phyloP scores from a whole-genome alignment of 2,113 vertebrate species.

The Mugil cephalus region DNA sequence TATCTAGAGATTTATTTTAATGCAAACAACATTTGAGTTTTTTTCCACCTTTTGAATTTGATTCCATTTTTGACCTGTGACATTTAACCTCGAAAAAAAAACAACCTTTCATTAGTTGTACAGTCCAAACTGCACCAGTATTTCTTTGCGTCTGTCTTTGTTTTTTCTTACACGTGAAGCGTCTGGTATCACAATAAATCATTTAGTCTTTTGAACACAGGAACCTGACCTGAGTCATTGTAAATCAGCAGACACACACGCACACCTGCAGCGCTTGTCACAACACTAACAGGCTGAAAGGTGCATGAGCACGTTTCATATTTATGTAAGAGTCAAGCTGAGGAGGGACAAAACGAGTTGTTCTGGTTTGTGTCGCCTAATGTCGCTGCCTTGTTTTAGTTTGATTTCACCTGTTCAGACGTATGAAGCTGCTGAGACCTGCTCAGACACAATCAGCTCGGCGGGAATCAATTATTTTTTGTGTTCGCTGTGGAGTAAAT shows the following conservation, averaged over 20 bases:
- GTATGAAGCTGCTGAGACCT: background rate
- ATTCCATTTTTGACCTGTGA: too few relatives aligned
- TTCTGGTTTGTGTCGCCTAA: slow-evolving; percentile 41
- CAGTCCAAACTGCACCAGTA: background rate
- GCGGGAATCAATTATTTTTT: too few relatives aligned
- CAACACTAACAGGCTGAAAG: background rate
- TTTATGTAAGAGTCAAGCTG: slow-evolving; percentile 28
- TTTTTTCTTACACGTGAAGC: background rate
- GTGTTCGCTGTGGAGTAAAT: background rate
- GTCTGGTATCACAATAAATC: slow-evolving; percentile 5
- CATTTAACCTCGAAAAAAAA: too few relatives aligned
- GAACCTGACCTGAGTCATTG: slow-evolving; percentile 15
- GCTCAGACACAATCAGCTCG: background rate
- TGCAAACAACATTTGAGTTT: too few relatives aligned
- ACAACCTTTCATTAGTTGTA: background rate
- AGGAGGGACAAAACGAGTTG: slow-evolving; percentile 53
- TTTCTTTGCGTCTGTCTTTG: background rate
- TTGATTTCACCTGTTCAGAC: rapidly evolving
- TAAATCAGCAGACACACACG: slow-evolving; percentile 16
- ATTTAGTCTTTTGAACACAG: background rate
- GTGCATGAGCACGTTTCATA: rapidly evolving
- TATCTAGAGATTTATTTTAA: too few relatives aligned
- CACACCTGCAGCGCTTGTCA: slow-evolving; percentile 20
- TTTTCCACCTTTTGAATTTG: too few relatives aligned
- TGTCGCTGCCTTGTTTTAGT: background rate